These are phyloP conservation scores for Drosophila niveifrons DNA, from an alignment of 2,888 invertebrate genomes.

Conservation along the genomic window DNA sequence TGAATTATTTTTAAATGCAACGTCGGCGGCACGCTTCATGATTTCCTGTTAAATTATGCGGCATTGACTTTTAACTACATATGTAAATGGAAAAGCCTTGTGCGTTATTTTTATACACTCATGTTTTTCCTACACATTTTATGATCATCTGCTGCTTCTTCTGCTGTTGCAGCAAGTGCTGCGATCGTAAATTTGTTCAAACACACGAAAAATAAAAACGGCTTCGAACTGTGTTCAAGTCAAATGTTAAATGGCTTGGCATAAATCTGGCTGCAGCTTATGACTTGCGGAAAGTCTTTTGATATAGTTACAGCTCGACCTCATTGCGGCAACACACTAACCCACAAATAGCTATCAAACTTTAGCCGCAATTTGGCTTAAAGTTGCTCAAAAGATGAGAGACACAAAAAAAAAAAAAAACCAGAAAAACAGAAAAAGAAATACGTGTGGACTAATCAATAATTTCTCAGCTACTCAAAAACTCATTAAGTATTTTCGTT, in stretches of 20 bases:
- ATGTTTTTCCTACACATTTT: conserved; percentile 30
- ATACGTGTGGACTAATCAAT: conserved; percentile 59
- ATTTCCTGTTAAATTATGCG: conserved; percentile 77
- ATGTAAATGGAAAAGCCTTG: conserved; percentile 51
- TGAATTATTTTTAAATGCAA: conserved; percentile 67
- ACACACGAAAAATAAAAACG: conserved; percentile 18
- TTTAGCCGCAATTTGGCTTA: conserved; percentile 37
- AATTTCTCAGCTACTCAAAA: conserved; percentile 74
- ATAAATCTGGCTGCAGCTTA: conserved; percentile 46
- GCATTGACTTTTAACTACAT: conserved; percentile 68
- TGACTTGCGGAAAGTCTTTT: conserved; percentile 43
- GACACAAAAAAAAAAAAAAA: conserved; percentile 16
- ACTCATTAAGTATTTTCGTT: conserved; percentile 63
- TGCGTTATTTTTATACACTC: conserved; percentile 15
- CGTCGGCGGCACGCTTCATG: conserved; percentile 59
- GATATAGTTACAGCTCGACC: conserved; percentile 33
- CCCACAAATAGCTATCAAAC: conserved; percentile 49
- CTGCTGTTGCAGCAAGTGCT: conserved; percentile 46
- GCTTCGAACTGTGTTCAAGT: conserved; percentile 37
- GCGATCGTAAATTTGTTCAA: conserved; percentile 44
- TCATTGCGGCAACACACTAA: conserved; percentile 51
- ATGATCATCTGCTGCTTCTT: conserved; percentile 20
- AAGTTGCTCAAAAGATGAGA: conserved; percentile 17
- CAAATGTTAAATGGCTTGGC: conserved; percentile 39
- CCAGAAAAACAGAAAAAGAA: conserved; percentile 14